Evolutionary conservation across 2,113 vertebrate species (phyloP).

Genomic region (Engraulis encrasicolus): DNA sequence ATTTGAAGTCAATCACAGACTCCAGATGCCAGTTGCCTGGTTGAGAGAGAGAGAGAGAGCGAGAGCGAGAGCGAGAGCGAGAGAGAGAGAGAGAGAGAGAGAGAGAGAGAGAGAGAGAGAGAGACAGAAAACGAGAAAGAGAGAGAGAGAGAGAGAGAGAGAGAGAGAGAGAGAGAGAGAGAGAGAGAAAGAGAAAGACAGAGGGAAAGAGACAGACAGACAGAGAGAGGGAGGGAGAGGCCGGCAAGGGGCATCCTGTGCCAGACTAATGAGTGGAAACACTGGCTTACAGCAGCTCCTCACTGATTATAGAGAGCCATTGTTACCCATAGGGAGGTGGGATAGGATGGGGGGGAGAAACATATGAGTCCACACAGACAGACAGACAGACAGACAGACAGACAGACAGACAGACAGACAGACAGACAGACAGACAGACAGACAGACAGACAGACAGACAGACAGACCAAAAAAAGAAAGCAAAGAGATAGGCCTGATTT

Average conservation of each 20-base stretch:
- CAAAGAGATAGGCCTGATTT: conserved; percentile 15
- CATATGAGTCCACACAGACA: conserved; percentile 2
- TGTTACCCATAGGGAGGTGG: no score
- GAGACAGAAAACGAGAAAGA: conserved; percentile 45
- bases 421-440: not conserved
- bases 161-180: conserved; percentile 51
- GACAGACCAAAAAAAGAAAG: not conserved
- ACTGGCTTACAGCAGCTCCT: conserved; percentile 50
- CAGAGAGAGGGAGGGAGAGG: conserved; percentile 48
- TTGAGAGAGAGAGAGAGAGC: conserved; percentile 49
- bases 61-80: no score
- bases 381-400: not conserved
- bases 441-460: not conserved
- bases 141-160: conserved; percentile 50
- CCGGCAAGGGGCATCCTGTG: conserved; percentile 62
- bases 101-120: conserved; percentile 49
- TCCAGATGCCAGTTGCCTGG: not conserved
- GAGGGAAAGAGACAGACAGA: conserved; percentile 48
- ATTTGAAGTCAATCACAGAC: conserved; percentile 40
- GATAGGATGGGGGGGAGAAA: not conserved
- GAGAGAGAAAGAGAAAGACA: conserved; percentile 48
- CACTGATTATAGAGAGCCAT: conserved; percentile 63
- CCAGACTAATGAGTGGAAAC: conserved; percentile 69
- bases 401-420: not conserved
- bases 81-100: conserved; percentile 49